phyloP scores from a whole-genome alignment of 2,113 vertebrate genomes.

The Centropus bengalensis region DNA sequence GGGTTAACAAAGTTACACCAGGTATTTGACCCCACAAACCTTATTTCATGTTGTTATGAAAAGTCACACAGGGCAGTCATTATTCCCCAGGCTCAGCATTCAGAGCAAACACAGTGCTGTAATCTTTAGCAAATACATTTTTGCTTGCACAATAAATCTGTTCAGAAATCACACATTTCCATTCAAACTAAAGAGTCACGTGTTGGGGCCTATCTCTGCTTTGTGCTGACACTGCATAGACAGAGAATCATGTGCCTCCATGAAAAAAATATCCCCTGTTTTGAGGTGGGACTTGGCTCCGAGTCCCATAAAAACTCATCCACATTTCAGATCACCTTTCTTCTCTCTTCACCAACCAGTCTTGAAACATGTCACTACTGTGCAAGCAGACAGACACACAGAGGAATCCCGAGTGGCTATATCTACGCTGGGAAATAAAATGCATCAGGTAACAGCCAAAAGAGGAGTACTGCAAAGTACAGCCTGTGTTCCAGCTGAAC shows the following conservation, averaged over 20 bases:
- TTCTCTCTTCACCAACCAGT: not conserved
- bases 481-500: not conserved
- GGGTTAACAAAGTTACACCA: not conserved
- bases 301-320: not conserved
- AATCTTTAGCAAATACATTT: constrained; percentile 59
- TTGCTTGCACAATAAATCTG: constrained; percentile 53
- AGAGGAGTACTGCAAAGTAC: not conserved
- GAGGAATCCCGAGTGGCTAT: not conserved
- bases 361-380: not conserved
- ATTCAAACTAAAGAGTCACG: constrained; percentile 40
- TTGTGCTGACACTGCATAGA: constrained; percentile 31
- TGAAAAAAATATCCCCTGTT: constrained; percentile 24
- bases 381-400: not conserved
- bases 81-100: constrained; percentile 24
- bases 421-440: not conserved
- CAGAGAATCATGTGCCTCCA: not conserved
- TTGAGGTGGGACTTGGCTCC: not conserved
- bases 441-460: not conserved
- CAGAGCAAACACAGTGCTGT: not conserved
- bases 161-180: constrained; percentile 52
- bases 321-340: not conserved
- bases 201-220: constrained; percentile 44
- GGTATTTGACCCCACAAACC: not conserved
- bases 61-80: not conserved
- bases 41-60: not conserved